Evolutionary conservation across 2,113 vertebrate species (phyloP).

Genomic region (Phaetusa simplex): DNA sequence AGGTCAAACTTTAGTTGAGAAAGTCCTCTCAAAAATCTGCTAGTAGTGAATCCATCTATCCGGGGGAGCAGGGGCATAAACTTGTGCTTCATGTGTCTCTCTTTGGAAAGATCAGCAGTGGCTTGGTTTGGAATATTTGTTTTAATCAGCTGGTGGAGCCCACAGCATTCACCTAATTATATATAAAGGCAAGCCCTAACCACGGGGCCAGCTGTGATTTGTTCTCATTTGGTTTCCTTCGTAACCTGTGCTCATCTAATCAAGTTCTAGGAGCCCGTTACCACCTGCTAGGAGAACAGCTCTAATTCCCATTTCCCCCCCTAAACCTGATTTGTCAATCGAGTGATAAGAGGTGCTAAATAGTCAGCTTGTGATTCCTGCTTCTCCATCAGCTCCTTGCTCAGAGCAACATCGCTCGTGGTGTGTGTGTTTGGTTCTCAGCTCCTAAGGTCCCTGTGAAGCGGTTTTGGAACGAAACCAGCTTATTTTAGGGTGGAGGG

Average conservation of each 20-base stretch:
- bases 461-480: not conserved
- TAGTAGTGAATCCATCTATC: not conserved
- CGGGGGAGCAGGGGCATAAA: not conserved
- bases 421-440: fast-evolving
- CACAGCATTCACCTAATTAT: not conserved
- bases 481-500: not conserved
- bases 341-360: not conserved
- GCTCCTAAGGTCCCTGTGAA: not conserved
- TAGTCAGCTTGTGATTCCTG: not conserved
- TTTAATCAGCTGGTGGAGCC: not conserved
- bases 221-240: not conserved
- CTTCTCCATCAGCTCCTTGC: not conserved
- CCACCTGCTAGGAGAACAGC: not conserved
- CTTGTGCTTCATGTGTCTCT: not conserved
- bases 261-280: not conserved
- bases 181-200: not conserved
- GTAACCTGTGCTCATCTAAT: not conserved
- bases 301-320: not conserved
- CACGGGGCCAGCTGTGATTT: not conserved
- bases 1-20: not conserved
- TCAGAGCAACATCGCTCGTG: fast-evolving
- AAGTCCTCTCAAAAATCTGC: not conserved
- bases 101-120: not conserved
- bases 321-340: not conserved
- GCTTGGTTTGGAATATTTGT: not conserved